Conservation (phyloP, 2,888 invertebrate genomes). For the Siphonodentalium dalli region DNA sequence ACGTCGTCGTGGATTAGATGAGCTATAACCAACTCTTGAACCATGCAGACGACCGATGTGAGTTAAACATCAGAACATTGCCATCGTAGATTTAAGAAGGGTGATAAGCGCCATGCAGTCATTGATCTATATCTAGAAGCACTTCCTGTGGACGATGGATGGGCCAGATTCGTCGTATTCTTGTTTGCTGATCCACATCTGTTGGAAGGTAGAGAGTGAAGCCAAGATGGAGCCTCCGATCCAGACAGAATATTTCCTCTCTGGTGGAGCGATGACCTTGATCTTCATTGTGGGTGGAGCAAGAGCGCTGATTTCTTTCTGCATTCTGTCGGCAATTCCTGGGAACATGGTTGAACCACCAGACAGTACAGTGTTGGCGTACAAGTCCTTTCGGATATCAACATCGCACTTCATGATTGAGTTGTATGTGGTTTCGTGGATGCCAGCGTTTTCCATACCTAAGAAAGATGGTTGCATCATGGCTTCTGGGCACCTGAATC, state of each 20-base stretch:
- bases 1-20: too few relatives aligned
- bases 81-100: too few relatives aligned
- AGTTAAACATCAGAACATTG: too few relatives aligned
- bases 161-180: conserved; percentile 58
- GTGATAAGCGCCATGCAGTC: too few relatives aligned
- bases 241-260: conserved; percentile 94
- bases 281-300: conserved; percentile 32
- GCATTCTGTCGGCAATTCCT: conserved; percentile 66
- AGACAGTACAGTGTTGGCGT: conserved; percentile 75
- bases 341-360: conserved; percentile 96
- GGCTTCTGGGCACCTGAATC: conserved; percentile 61
- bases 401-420: conserved; percentile 55
- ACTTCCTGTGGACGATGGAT: conserved; percentile 69
- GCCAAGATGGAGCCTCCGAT: conserved; percentile 97
- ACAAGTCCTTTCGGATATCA: conserved; percentile 52
- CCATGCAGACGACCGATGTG: too few relatives aligned
- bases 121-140: conserved; percentile 48
- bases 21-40: too few relatives aligned
- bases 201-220: conserved; percentile 69
- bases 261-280: conserved; percentile 38
- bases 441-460: conserved; percentile 47
- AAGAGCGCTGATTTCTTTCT: conserved; percentile 29
- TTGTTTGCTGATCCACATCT: conserved; percentile 58
- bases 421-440: conserved; percentile 38
- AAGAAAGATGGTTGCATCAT: conserved; percentile 63